Evolutionary conservation across 2,797 vertebrate genomes (phyloP).

Genomic region (Urophycis tenuis): DNA sequence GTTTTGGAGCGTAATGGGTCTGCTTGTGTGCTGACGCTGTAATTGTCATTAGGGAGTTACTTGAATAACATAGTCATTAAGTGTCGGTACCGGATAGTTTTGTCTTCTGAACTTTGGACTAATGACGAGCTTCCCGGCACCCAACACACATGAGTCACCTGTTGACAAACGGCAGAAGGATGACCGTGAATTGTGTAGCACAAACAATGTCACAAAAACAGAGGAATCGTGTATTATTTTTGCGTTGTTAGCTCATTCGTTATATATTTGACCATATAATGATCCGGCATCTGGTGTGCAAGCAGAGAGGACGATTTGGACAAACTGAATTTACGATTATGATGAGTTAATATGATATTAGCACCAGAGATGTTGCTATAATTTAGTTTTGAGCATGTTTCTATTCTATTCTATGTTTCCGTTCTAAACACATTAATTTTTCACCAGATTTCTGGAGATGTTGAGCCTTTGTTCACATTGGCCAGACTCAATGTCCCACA

Average conservation of each 20-base stretch:
- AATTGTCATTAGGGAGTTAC: background rate
- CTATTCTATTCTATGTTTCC: too few relatives aligned
- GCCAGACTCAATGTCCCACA: slow-evolving; percentile 88
- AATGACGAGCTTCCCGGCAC: slow-evolving; percentile 73
- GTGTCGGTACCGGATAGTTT: slow-evolving; percentile 79
- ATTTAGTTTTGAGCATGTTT: too few relatives aligned
- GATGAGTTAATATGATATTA: too few relatives aligned
- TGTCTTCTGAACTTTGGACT: slow-evolving; percentile 90
- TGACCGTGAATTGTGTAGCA: too few relatives aligned
- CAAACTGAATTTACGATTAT: too few relatives aligned
- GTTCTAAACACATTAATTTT: slow-evolving; percentile 32
- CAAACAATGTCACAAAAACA: too few relatives aligned
- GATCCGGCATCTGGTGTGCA: too few relatives aligned
- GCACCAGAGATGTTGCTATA: too few relatives aligned
- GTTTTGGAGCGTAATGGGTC: background rate
- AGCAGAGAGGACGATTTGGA: too few relatives aligned
- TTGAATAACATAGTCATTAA: background rate
- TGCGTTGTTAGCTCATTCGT: slow-evolving; percentile 11
- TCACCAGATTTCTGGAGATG: slow-evolving; percentile 91
- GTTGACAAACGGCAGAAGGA: slow-evolving; percentile 31
- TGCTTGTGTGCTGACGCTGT: background rate
- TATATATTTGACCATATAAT: too few relatives aligned
- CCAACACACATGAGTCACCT: slow-evolving; percentile 98
- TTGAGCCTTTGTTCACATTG: slow-evolving; percentile 75
- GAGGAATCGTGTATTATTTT: slow-evolving; percentile 8